These are phyloP conservation scores for Aphelocoma coerulescens DNA, from an alignment of 2,113 vertebrate genomes.

Conservation along the genomic window DNA sequence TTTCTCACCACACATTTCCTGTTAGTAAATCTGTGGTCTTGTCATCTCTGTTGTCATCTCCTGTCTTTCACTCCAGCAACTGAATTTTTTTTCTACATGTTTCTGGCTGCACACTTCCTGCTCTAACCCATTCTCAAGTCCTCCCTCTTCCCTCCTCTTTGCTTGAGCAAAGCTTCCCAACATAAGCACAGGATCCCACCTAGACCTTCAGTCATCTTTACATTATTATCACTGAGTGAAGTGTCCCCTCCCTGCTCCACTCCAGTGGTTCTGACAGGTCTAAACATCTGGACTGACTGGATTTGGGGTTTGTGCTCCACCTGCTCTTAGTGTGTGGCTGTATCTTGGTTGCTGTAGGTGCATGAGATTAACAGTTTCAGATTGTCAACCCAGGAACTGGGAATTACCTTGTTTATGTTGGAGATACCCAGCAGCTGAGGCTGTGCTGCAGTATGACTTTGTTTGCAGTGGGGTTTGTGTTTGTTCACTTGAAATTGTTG, in stretches of 20 bases:
- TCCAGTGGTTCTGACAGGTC: neutral
- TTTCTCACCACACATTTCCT: neutral
- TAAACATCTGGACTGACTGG: neutral
- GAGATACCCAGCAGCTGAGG: neutral
- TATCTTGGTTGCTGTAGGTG: neutral
- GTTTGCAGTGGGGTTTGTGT: neutral
- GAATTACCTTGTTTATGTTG: neutral
- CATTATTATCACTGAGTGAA: neutral
- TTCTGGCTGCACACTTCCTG: neutral
- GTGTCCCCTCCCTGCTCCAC: neutral
- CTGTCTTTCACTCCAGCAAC: neutral
- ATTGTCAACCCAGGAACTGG: neutral
- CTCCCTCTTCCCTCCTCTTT: neutral
- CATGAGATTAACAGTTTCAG: neutral
- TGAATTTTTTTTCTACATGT: rapidly evolving
- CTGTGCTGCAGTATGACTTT: neutral
- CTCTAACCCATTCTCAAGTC: neutral
- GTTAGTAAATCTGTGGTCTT: neutral
- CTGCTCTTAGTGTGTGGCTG: neutral
- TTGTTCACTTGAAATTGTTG: neutral
- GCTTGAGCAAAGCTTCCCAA: neutral
- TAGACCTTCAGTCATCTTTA: neutral
- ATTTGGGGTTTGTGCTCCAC: neutral
- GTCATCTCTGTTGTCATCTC: neutral
- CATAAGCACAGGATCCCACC: neutral